A percentile compares a stretch with the other conserved stretches of the same genome.
Evolutionary conservation across 53 echinoderm and acorn worm species (phyloP).

Genomic region (Antedon mediterranea): DNA sequence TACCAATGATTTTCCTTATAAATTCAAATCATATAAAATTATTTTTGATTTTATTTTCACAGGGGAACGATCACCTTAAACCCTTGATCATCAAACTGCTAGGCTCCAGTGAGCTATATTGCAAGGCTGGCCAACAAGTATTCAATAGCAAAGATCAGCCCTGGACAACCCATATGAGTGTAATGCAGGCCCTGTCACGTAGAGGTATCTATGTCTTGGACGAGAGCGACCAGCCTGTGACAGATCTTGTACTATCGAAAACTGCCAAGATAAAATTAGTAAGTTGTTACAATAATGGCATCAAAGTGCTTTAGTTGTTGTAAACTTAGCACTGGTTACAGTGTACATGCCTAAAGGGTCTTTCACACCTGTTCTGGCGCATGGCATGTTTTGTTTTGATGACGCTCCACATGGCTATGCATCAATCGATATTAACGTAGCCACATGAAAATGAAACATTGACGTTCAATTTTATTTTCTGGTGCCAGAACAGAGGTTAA

Average conservation of each 20-base stretch:
- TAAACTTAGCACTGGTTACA: no score
- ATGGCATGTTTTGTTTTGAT: no score
- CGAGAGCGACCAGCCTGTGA: slow-evolving; percentile 66
- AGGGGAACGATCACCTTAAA: slow-evolving; percentile 90
- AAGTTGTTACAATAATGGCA: no score
- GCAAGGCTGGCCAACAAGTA: slow-evolving; percentile 63
- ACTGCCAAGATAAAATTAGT: slow-evolving; percentile 86
- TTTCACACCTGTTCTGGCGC: no score
- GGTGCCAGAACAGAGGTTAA: no score
- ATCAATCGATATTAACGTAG: no score
- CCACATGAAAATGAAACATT: no score
- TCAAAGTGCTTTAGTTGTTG: no score
- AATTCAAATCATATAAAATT: not conserved
- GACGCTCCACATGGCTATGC: no score
- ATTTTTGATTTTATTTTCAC: not conserved
- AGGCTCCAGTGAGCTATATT: slow-evolving; percentile 82
- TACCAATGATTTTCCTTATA: not conserved
- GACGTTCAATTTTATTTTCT: no score
- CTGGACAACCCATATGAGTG: slow-evolving; percentile 84
- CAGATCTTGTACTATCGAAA: slow-evolving; percentile 64
- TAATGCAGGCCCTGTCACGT: slow-evolving; percentile 69
- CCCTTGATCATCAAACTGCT: slow-evolving; percentile 92
- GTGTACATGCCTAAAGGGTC: no score
- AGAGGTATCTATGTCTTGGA: slow-evolving; percentile 75
- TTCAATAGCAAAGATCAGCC: slow-evolving; percentile 66